Evolutionary conservation across 2,888 invertebrate genomes (phyloP), one percentile per base, ranked within the genome.

Genomic region (Thecocarcelia acutangulata): DNA sequence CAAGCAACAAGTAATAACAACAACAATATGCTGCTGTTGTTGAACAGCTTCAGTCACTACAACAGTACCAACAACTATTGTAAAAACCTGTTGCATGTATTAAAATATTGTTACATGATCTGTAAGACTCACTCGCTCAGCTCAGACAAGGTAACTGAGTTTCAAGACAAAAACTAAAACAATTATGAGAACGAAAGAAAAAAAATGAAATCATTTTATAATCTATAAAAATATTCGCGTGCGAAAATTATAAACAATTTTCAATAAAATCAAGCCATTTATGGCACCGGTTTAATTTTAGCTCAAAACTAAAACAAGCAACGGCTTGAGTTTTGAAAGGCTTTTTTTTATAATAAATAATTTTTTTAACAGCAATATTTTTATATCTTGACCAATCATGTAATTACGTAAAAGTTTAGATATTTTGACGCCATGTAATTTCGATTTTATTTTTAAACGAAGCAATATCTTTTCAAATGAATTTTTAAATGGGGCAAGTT

Each of bases 201-300:
- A 58, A 75, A 58, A 48, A 46, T 40, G 54, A 80, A 80, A 52
- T 56, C 50, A 28, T 17, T 24, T 81, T 76, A 28, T 44, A 77
- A 81, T 56, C 50, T 73, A 61, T 52, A 68, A 77, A 50, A 68
- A 68, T 37, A 82, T 78, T 82, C 66, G 78, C 82, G 78, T 82
- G 82, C 82, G 74, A 82, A 82, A 82, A 78, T 78, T 70, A 74
- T 78, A 78, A 82, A 59, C 63, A 74, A 78, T 74, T 78, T 78
- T 70, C 52, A 61, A 69, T 61, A 72, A 59, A 58, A 70, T 70
- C 74, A 58, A 46, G 56, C 63, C 77, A 69, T 74, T 77, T 81
- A 69, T 64, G 69, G 52, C 42, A 70, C 69, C 82, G 58, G 78
- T 66, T 74, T 63, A 21, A 56, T 40, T 61, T 63, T 17, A 52